Base-by-base conservation (phyloP, 2,888 invertebrate genomes). In the Junonia oenone region DNA sequence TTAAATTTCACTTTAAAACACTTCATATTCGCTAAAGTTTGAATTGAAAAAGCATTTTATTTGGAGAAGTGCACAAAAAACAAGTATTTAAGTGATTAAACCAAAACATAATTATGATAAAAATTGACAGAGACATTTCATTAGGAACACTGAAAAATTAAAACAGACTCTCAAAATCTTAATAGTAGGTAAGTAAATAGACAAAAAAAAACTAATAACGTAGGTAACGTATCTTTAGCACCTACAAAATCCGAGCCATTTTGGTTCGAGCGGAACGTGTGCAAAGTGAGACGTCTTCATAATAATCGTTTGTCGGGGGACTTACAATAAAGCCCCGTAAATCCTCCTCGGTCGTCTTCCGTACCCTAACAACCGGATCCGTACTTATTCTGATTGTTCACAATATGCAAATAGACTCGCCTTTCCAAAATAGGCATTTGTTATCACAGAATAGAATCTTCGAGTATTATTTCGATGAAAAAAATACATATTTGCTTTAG, bases 251-350 rank as follows among this genome's bases (percentile, higher is more conserved):
- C 45, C 27, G 17, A 53, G 22, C 0, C 38, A 40, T 40, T 48
- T 15, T 13, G 40, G 22, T 15, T 2, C 14, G 26, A 43, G 40
- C 53, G 58, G 49, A 63, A 63, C 60, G 71, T 68, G 71, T 72
- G 72, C 69, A 69, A 73, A 76, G 69, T 72, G 71, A 73, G 73
- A 67, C 69, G 68, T 75, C 75, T 75, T 72, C 74, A 73, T 74
- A 74, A 74, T 73, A 75, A 74, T 73, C 73, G 73, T 74, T 78
- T 77, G 75, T 77, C 77, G 75, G 72, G 66, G 65, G 71, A 65
- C 68, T 68, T 69, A 75, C 75, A 73, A 76, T 76, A 73, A 75
- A 74, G 69, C 68, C 65, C 63, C 64, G 67, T 65, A 66, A 68
- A 62, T 56, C 55, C 52, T 58, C 29, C 46, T 55, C 47, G 45